phyloP scores from a whole-genome alignment of 2,113 vertebrate species.

The Sigmodon hispidus region DNA sequence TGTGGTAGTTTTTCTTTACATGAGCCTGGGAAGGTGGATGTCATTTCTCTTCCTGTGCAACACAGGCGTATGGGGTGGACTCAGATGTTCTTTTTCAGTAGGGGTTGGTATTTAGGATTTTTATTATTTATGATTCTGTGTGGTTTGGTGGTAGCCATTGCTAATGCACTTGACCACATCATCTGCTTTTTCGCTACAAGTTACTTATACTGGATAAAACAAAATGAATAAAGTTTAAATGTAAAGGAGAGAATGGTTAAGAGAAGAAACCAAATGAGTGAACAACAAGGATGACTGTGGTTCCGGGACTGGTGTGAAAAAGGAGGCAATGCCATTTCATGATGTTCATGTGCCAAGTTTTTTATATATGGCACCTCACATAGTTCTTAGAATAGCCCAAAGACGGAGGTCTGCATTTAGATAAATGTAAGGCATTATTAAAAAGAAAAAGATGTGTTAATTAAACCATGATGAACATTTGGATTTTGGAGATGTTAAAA shows the following conservation, averaged over 20 bases:
- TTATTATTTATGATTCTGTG: neutral
- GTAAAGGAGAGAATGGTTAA: neutral
- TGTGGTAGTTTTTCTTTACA: neutral
- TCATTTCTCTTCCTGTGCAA: neutral
- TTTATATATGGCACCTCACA: neutral
- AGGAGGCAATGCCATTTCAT: neutral
- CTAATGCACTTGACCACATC: neutral
- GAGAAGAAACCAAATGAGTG: neutral
- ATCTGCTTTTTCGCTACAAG: neutral
- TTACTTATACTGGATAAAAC: conserved; percentile 16
- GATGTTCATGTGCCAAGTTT: neutral
- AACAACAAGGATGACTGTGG: neutral
- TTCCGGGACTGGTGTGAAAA: neutral
- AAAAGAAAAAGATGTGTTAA: conserved; percentile 37
- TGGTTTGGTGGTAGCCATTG: neutral
- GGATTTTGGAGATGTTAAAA: neutral
- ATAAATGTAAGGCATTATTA: conserved; percentile 19
- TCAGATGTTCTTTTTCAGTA: neutral
- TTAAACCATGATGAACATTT: conserved; percentile 23
- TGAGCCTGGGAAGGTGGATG: neutral
- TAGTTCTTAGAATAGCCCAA: neutral
- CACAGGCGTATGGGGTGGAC: neutral
- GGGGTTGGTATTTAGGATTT: neutral
- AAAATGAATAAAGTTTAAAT: conserved; percentile 12
- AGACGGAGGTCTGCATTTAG: conserved; percentile 34